Conservation (phyloP, 2,888 invertebrate genomes). For the Harpagoxenus sublaevis region DNA sequence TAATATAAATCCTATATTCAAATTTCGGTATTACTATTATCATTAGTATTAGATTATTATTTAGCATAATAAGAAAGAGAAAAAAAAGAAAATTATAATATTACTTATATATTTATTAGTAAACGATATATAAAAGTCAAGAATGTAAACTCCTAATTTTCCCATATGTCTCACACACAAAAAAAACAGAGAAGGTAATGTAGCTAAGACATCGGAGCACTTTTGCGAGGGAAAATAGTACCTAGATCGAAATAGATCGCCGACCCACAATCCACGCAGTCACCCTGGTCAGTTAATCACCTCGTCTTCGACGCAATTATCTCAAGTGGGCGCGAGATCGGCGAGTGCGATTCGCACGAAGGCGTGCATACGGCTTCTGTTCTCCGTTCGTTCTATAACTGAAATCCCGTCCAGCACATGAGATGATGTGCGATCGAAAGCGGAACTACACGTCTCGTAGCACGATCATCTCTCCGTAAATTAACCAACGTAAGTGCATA, state of each 20-base stretch:
- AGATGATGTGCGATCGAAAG: not conserved
- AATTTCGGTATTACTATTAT: not conserved
- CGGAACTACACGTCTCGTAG: not conserved
- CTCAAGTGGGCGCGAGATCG: slow-evolving; percentile 82
- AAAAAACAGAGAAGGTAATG: slow-evolving; percentile 33
- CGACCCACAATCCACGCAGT: slow-evolving; percentile 77
- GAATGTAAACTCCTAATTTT: not conserved
- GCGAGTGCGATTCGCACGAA: slow-evolving; percentile 76
- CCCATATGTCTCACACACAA: not conserved
- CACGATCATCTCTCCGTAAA: not conserved
- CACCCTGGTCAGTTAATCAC: slow-evolving; percentile 79
- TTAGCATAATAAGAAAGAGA: not conserved
- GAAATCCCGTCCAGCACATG: slow-evolving; percentile 15
- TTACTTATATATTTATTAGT: not conserved
- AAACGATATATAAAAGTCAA: not conserved
- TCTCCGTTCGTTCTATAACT: slow-evolving; percentile 62
- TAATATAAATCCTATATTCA: not conserved
- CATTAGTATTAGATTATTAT: not conserved
- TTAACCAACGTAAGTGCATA: not conserved
- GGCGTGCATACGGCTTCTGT: slow-evolving; percentile 72
- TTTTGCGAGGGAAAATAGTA: slow-evolving; percentile 72
- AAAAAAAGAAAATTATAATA: not conserved
- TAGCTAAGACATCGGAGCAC: slow-evolving; percentile 35
- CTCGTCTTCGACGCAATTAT: slow-evolving; percentile 84
- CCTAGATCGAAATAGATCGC: slow-evolving; percentile 80